These are phyloP conservation scores for Anthonomus grandis DNA, from an alignment of 1,140 invertebrate genomes.

Conservation along the genomic window DNA sequence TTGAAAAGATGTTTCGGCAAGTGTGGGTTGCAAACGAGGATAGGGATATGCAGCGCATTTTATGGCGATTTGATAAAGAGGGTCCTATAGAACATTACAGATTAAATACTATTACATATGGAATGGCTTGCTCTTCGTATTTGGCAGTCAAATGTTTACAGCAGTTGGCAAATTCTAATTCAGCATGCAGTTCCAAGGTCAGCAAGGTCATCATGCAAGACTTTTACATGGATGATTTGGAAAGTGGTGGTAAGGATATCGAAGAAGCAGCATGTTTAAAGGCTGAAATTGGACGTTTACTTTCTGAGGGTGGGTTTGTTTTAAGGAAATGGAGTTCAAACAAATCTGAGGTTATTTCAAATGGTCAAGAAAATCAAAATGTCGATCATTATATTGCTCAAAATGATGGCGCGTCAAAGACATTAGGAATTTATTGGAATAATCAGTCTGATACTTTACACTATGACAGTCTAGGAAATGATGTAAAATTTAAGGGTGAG, in stretches of 20 bases:
- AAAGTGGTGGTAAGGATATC: constrained; percentile 37
- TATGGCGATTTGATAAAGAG: constrained; percentile 34
- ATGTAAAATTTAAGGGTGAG: neutral
- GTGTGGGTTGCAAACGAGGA: constrained; percentile 48
- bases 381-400: neutral
- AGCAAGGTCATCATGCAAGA: constrained; percentile 11
- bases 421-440: constrained; percentile 3
- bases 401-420: neutral
- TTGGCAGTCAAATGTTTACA: constrained; percentile 28
- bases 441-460: neutral
- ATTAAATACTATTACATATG: constrained; percentile 41
- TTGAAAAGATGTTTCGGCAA: too few species aligned
- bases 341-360: constrained; percentile 8
- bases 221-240: constrained; percentile 48
- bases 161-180: constrained; percentile 43
- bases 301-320: constrained; percentile 32
- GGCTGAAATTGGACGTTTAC: constrained; percentile 2
- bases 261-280: constrained; percentile 32
- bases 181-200: constrained; percentile 18
- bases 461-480: neutral
- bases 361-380: neutral
- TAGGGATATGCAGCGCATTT: constrained; percentile 44
- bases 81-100: constrained; percentile 35
- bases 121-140: neutral
- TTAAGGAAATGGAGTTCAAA: constrained; percentile 37